Evolutionary conservation across 2,888 invertebrate genomes (phyloP), one percentile per base, ranked within the genome.

Genomic region (Molorchus minor): DNA sequence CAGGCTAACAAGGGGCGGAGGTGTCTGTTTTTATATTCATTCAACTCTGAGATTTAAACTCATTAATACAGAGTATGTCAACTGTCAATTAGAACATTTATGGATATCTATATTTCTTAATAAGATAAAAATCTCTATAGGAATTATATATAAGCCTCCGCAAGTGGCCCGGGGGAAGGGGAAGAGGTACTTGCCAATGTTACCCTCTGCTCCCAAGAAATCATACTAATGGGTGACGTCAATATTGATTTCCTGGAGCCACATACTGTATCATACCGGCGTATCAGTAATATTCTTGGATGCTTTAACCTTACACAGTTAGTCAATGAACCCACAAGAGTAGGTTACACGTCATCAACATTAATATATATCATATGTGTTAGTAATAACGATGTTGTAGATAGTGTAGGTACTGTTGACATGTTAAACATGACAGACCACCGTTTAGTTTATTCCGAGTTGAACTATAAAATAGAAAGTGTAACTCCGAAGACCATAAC

Each of bases 401-500:
- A 2, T 13, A 15, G 15, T 3, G 12, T 12, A 13, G 7, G 35
- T 7, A 35, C 12, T 12, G 3, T 35, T 12, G 12, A 35, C 15
- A 35, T 35, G 10, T 3, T 35, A 3, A 35, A 35, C 7, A 35
- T 35, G 1, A 13, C 35, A 13, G 35, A 35, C 15, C 35, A 35
- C n/a, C n/a, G 35, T 3, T 35, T 35, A 35, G 15, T 7, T 1
- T 35, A 35, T 7, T 35, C 13, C 12, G 15, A 35, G 15, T 35
- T 35, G 12, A 7, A 35, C 15, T 12, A 3, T 30, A 30, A 30
- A 30, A 12, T 30, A n/a, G 8, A 2, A 30, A 35, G 15, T n/a
- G n/a, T n/a, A 55, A 49, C 25, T 55, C 49, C 40, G 45, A 51
- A 54, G 21, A 20, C 15, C 30, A 44, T n/a, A n/a, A n/a, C 49